Conservation (phyloP, 1,140 invertebrate genomes). For the Cydia strobilella region DNA sequence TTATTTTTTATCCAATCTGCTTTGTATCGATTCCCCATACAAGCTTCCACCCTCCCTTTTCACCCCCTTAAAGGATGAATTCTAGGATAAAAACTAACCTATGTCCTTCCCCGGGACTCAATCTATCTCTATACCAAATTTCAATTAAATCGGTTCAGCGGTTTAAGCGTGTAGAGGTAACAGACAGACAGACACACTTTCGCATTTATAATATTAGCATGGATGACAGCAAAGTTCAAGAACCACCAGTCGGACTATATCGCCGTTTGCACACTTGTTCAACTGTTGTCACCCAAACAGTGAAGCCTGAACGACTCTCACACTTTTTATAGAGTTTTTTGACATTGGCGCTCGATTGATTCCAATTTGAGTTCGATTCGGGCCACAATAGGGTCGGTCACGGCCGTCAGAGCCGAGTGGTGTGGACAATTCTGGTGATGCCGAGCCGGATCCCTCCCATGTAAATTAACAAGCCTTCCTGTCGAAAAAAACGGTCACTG, state of each 20-base stretch:
- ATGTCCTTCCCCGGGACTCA: too few relatives aligned
- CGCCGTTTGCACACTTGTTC: constrained; percentile 46
- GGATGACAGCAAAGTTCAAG: constrained; percentile 40
- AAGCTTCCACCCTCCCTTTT: too few relatives aligned
- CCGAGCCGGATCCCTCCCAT: constrained; percentile 45
- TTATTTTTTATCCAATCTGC: too few relatives aligned
- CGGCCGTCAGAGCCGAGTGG: constrained; percentile 50
- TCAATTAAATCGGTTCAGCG: too few relatives aligned
- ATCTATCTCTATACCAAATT: too few relatives aligned
- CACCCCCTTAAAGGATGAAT: too few relatives aligned
- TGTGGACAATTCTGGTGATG: constrained; percentile 49
- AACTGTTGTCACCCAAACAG: constrained; percentile 53
- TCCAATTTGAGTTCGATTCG: constrained; percentile 58
- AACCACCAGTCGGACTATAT: constrained; percentile 29
- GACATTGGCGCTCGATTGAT: constrained; percentile 56
- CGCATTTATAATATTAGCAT: too few relatives aligned
- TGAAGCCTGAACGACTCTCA: constrained; percentile 54
- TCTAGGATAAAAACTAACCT: too few relatives aligned
- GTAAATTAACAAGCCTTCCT: constrained; percentile 46
- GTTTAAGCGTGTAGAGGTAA: too few relatives aligned
- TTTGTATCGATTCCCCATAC: too few relatives aligned
- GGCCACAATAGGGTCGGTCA: constrained; percentile 58
- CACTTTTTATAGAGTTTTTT: constrained; percentile 65
- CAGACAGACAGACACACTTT: too few relatives aligned
- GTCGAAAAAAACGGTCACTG: background rate